phyloP scores from a whole-genome alignment of 1,140 invertebrate species.

The Anthonomus grandis region DNA sequence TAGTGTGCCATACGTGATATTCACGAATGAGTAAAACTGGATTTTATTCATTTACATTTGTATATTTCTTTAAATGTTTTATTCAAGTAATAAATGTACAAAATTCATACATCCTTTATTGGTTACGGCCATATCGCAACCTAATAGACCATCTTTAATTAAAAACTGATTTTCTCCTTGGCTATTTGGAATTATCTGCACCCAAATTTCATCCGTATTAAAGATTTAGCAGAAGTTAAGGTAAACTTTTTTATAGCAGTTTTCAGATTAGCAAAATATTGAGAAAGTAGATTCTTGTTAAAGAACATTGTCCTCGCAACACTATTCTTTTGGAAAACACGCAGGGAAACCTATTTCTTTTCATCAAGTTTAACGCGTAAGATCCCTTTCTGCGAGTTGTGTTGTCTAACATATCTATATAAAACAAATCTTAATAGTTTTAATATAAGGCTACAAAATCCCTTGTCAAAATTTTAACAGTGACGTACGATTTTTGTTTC shows the following conservation, averaged over 20 bases:
- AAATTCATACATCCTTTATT: too few relatives aligned
- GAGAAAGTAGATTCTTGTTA: neutral
- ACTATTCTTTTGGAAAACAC: neutral
- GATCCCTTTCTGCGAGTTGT: neutral
- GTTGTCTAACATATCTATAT: neutral
- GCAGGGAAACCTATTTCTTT: neutral
- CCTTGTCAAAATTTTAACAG: neutral
- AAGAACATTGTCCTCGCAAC: neutral
- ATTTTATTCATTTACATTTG: neutral
- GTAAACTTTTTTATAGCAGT: constrained; percentile 1
- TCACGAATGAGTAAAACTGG: neutral
- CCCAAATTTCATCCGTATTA: constrained; percentile 4
- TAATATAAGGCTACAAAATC: neutral
- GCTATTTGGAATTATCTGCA: constrained; percentile 1
- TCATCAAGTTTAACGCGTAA: neutral
- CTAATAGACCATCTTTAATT: constrained; percentile 1
- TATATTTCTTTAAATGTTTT: neutral
- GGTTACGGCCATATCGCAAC: neutral
- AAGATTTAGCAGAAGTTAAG: neutral
- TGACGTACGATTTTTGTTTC: neutral
- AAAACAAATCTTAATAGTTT: neutral
- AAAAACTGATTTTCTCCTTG: constrained; percentile 1
- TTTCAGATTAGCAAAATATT: too few relatives aligned
- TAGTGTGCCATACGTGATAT: neutral
- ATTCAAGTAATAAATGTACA: neutral